Conservation (phyloP, 2,113 vertebrate genomes). For the Scytalopus superciliaris region DNA sequence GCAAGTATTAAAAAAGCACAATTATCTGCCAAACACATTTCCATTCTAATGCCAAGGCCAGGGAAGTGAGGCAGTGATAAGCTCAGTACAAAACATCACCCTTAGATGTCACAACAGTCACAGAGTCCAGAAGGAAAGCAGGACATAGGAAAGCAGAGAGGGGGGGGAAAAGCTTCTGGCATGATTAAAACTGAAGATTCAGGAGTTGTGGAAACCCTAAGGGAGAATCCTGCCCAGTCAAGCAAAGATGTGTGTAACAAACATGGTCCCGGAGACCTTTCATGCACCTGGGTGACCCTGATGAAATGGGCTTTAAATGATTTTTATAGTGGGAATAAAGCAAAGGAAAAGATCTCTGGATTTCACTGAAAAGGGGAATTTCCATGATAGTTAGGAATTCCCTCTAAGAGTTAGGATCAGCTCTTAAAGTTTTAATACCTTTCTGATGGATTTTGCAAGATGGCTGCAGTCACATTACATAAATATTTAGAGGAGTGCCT, state of each 20-base stretch:
- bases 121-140: background rate
- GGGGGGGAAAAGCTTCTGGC: background rate
- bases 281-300: background rate
- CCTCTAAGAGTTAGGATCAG: slow-evolving; percentile 1
- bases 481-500: slow-evolving; percentile 55
- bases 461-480: slow-evolving; percentile 7
- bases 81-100: background rate
- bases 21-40: background rate
- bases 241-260: background rate
- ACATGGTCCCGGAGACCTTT: slow-evolving; percentile 2
- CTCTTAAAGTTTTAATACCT: slow-evolving; percentile 32
- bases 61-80: background rate
- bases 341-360: slow-evolving; percentile 16
- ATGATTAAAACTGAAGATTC: background rate
- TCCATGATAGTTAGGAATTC: background rate
- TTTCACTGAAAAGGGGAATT: slow-evolving; percentile 41
- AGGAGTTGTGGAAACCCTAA: background rate
- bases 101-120: background rate
- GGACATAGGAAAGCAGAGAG: background rate
- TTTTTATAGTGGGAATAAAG: slow-evolving; percentile 55
- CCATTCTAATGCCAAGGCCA: background rate
- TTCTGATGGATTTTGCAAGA: slow-evolving; percentile 24
- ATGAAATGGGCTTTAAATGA: slow-evolving; percentile 16
- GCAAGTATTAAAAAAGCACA: background rate
- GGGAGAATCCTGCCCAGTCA: background rate